Conservation (phyloP, 1,140 invertebrate species). For the Aricia agestis region DNA sequence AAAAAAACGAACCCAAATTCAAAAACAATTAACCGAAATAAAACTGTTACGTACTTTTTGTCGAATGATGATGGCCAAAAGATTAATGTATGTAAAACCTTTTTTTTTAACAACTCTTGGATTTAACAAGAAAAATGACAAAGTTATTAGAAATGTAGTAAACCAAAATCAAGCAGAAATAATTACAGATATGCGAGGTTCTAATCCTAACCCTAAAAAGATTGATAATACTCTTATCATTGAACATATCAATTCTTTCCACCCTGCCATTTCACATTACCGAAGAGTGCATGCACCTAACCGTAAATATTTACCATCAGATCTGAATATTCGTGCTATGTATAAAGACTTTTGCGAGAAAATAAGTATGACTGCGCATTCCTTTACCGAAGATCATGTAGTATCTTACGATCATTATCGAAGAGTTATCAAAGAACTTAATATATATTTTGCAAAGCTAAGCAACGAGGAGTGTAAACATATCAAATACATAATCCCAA, state of each 20-base stretch:
- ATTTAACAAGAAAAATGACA: conserved; percentile 19
- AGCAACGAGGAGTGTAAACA: conserved; percentile 22
- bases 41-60: conserved; percentile 16
- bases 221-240: conserved; percentile 7
- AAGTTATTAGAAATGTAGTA: conserved; percentile 2
- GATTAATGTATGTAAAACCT: conserved; percentile 11
- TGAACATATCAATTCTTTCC: conserved; percentile 21
- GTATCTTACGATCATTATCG: conserved; percentile 22
- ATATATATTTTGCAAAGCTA: conserved; percentile 19
- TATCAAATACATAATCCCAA: conserved; percentile 20
- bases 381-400: background rate
- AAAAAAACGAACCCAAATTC: conserved; percentile 10
- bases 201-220: conserved; percentile 8
- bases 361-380: conserved; percentile 2
- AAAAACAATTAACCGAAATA: conserved; percentile 16
- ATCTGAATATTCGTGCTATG: conserved; percentile 21
- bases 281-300: conserved; percentile 20
- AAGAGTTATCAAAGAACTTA: conserved; percentile 16
- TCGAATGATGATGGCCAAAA: conserved; percentile 11
- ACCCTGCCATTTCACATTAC: conserved; percentile 21
- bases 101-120: conserved; percentile 19
- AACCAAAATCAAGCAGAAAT: background rate
- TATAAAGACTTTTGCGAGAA: conserved; percentile 24
- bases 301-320: conserved; percentile 22
- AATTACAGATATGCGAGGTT: background rate